These are phyloP conservation scores for Glossosoma conforme DNA, from an alignment of 1,140 invertebrate genomes.

Conservation along the genomic window DNA sequence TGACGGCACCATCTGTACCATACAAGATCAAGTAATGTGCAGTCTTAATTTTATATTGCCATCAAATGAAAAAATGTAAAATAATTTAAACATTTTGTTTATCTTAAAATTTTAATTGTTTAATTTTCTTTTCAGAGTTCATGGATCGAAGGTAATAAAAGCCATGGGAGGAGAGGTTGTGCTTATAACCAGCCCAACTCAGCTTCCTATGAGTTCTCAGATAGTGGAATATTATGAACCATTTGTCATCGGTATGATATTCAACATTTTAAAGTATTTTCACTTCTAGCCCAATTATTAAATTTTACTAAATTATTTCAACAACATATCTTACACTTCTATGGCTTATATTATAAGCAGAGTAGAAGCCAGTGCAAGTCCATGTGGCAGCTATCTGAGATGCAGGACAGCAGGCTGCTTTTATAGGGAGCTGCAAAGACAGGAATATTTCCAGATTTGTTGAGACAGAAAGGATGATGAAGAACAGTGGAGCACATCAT, in stretches of 20 bases:
- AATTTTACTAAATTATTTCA: too few species aligned
- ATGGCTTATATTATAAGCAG: too few species aligned
- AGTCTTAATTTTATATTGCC: not conserved
- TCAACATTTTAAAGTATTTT: too few species aligned
- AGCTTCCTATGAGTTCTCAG: conserved; percentile 65
- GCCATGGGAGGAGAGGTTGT: conserved; percentile 63
- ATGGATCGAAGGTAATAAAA: conserved; percentile 56
- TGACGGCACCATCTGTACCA: conserved; percentile 92
- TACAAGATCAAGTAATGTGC: conserved; percentile 77
- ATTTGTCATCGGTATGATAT: conserved; percentile 61
- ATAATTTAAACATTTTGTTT: not conserved
- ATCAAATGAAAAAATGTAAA: not conserved
- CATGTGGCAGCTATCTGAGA: too few species aligned
- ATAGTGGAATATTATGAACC: conserved; percentile 82
- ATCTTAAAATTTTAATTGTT: not conserved
- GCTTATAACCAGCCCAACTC: conserved; percentile 76
- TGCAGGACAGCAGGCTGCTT: too few species aligned
- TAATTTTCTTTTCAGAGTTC: conserved; percentile 37
- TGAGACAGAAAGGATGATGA: too few species aligned
- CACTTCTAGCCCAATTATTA: too few species aligned
- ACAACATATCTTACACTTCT: too few species aligned
- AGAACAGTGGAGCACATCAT: too few species aligned
- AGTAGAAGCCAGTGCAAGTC: too few species aligned
- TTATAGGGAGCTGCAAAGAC: too few species aligned
- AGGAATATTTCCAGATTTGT: too few species aligned